Percentiles rank a stretch among this genome's conserved stretches.
phyloP scores from a whole-genome alignment of 2,113 vertebrate genomes.

The Aldabrachelys gigantea region DNA sequence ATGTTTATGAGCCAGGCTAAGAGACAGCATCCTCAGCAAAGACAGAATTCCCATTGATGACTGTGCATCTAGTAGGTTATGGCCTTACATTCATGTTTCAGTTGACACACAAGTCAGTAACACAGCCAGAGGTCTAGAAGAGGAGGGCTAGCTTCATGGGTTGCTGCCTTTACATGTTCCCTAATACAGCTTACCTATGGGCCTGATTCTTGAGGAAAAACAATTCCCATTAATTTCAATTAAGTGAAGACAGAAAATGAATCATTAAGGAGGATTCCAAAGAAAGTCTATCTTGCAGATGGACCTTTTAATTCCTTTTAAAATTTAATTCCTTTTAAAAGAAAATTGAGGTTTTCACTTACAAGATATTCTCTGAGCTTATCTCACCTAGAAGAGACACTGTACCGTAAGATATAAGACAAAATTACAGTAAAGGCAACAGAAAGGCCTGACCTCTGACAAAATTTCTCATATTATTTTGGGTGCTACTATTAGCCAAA shows the following conservation, averaged over 20 bases:
- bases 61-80: background rate
- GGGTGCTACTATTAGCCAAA: background rate
- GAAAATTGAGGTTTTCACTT: background rate
- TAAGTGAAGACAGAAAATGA: background rate
- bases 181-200: background rate
- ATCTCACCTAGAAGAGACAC: background rate
- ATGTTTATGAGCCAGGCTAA: background rate
- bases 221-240: background rate
- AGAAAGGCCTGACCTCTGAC: background rate
- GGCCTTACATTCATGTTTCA: background rate
- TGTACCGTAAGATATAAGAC: background rate
- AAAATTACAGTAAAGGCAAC: background rate
- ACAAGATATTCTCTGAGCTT: background rate
- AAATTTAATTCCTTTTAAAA: background rate
- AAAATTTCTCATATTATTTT: background rate
- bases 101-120: background rate
- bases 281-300: background rate
- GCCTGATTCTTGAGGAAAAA: background rate
- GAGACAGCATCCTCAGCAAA: background rate
- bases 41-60: background rate
- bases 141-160: background rate
- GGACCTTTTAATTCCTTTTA: background rate
- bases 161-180: background rate
- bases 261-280: background rate
- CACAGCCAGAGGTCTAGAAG: background rate